phyloP scores from a whole-genome alignment of 2,888 invertebrate species.

The Polia nebulosa region DNA sequence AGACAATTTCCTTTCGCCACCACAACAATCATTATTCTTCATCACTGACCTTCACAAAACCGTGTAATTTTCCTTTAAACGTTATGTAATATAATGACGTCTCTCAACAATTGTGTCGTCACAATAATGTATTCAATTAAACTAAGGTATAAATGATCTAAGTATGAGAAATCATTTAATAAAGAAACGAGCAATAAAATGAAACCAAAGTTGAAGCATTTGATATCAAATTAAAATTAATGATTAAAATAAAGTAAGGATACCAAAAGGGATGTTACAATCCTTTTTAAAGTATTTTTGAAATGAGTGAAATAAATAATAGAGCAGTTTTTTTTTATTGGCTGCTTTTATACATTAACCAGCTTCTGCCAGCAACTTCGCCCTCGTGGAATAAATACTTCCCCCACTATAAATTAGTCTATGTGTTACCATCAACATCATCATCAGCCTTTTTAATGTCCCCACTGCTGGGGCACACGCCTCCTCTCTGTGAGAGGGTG shows the following conservation, averaged over 20 bases:
- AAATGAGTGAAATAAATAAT: background rate
- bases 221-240: conserved; percentile 24
- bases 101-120: conserved; percentile 9
- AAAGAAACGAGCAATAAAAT: background rate
- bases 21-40: conserved; percentile 8
- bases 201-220: background rate
- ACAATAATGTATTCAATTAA: conserved; percentile 52
- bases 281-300: background rate
- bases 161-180: background rate
- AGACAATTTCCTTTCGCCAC: background rate
- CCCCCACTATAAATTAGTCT: too few species aligned
- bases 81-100: conserved; percentile 28
- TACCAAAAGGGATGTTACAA: background rate
- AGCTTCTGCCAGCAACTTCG: too few species aligned
- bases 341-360: too few species aligned
- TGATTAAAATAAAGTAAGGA: background rate
- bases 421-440: too few species aligned
- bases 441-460: too few species aligned
- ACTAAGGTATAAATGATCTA: background rate
- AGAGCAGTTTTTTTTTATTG: background rate
- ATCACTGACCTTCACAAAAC: conserved; percentile 36
- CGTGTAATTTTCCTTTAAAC: conserved; percentile 47
- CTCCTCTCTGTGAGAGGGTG: too few species aligned
- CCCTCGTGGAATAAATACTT: too few species aligned
- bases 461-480: too few species aligned